Evolutionary conservation across 2,113 vertebrate species (phyloP), one percentile per base, ranked within the genome.

Genomic region (Todiramphus saurophagus): DNA sequence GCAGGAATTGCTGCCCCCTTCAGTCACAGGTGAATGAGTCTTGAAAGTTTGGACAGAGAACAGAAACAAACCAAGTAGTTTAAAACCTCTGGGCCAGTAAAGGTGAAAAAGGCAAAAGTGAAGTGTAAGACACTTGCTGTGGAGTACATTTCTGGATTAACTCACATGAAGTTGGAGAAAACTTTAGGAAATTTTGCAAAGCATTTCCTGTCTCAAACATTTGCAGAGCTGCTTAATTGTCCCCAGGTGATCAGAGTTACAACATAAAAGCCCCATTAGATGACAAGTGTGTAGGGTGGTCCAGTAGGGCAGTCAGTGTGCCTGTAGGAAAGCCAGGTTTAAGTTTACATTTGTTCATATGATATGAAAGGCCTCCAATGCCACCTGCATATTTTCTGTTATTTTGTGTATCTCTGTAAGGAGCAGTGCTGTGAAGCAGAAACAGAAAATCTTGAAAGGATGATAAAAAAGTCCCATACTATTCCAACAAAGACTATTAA

Each of bases 291-390:
- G 30, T 39, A 12, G 9, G 2, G 4, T 16, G 17, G 16, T 30
- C 31, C 16, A 24, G 37, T 1, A 31, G 39, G 13, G 8, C 0
- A 7, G 24, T 7, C 39, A 62, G 2, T 1, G 5, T 4, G 1
- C 2, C 14, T 19, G 1, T 5, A 18, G 19, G 63, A 46, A 69
- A 63, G 20, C 7, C 24, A n/a, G 15, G 7, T 64, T 37, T 50
- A 64, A 59, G 15, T 41, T 59, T 46, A 11, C 19, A n/a, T 82
- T 72, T 46, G 8, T 53, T 70, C 18, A 18, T 30, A 24, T 6
- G 7, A 19, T 27, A 28, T 39, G 13, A 55, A 78, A 91, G 70
- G 1, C 11, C 46, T 76, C 30, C 35, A 46, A 5, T 23, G 4
- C 6, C 33, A 23, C 12, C 10, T 16, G 7, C 11, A 25, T 46